Evolutionary conservation across 2,888 invertebrate species (phyloP).

Genomic region (Omphaloscelis lunosa): DNA sequence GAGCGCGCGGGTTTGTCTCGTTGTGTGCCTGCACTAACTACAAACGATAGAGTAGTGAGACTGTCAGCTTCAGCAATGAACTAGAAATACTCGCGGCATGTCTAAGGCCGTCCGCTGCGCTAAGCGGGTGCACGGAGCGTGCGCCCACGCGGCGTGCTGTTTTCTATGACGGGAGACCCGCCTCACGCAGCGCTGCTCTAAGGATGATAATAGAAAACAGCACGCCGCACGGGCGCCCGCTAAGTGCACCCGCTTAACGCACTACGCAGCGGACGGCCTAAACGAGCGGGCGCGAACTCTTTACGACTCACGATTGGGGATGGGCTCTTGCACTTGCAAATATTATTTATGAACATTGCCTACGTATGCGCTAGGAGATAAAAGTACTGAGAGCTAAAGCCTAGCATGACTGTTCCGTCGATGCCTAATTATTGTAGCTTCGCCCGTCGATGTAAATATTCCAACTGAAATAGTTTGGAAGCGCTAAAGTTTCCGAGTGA

Average conservation of each 20-base stretch:
- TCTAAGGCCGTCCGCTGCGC: too few species aligned
- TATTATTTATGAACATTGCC: background rate
- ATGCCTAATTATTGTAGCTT: background rate
- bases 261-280: too few species aligned
- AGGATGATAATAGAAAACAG: too few species aligned
- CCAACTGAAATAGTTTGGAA: slow-evolving; percentile 31
- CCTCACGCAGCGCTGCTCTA: too few species aligned
- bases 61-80: background rate
- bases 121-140: too few species aligned
- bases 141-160: too few species aligned
- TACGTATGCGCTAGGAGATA: background rate
- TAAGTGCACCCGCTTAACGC: too few species aligned
- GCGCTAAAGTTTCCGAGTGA: slow-evolving; percentile 44
- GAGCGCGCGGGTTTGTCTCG: background rate
- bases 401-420: background rate
- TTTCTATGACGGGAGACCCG: too few species aligned
- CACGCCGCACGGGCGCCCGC: too few species aligned
- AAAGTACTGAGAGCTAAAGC: background rate
- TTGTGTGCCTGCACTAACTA: background rate
- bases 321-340: background rate
- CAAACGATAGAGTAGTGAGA: background rate
- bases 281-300: background rate
- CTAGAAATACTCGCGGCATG: background rate
- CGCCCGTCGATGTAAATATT: slow-evolving; percentile 11
- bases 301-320: background rate